A percentile compares a stretch with the other conserved stretches of the same genome.
phyloP scores from a whole-genome alignment of 1,140 invertebrate genomes.

The Drosophila azteca region DNA sequence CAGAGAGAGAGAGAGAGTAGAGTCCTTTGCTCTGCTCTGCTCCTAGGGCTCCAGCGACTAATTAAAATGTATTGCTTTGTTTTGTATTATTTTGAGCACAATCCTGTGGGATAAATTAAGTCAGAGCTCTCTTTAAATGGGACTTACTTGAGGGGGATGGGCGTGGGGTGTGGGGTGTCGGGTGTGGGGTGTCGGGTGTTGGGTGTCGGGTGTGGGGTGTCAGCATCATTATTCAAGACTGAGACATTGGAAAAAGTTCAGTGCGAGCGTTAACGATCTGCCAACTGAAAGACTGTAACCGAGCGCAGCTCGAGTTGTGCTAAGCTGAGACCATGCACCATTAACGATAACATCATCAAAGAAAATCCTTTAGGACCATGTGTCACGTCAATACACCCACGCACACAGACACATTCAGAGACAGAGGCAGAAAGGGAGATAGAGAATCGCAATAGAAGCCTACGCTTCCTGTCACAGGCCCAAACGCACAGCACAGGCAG shows the following conservation, averaged over 20 bases:
- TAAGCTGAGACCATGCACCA: conserved; percentile 59
- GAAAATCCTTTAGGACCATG: conserved; percentile 78
- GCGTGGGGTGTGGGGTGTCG: not conserved
- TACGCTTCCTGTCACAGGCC: conserved; percentile 58
- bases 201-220: not conserved
- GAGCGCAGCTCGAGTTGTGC: conserved; percentile 15
- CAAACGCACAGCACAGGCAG: conserved; percentile 46
- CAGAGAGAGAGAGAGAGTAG: not conserved
- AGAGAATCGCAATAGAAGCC: conserved; percentile 56
- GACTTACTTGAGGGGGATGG: too few relatives aligned
- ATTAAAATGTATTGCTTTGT: conserved; percentile 65
- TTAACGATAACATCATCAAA: conserved; percentile 79
- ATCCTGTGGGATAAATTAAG: conserved; percentile 50
- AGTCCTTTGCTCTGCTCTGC: not conserved
- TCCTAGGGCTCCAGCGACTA: conserved; percentile 46
- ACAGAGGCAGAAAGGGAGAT: conserved; percentile 14
- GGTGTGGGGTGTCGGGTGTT: not conserved
- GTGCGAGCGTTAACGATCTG: conserved; percentile 58
- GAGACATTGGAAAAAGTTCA: conserved; percentile 29
- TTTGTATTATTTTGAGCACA: conserved; percentile 16
- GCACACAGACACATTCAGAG: conserved; percentile 18
- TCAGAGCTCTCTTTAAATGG: conserved; percentile 41
- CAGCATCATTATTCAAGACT: conserved; percentile 68
- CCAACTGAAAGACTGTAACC: conserved; percentile 50
- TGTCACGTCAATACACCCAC: conserved; percentile 52